These are phyloP conservation scores for Enteromius anoplus DNA, from an alignment of 2,797 vertebrate genomes.

Conservation along the genomic window DNA sequence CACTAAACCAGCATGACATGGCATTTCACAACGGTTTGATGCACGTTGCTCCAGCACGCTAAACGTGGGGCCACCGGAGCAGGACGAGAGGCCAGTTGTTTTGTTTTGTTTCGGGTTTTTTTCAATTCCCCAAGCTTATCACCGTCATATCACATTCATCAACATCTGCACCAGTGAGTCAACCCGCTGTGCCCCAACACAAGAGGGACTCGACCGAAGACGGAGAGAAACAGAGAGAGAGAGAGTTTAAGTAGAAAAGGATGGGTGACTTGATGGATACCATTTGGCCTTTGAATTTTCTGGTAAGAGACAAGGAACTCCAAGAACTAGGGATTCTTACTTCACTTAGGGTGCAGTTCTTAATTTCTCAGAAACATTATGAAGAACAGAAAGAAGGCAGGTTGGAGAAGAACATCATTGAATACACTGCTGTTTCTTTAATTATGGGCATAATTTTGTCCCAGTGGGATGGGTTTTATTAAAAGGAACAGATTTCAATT, in stretches of 20 bases:
- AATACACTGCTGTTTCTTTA: not conserved
- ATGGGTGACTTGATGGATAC: conserved; percentile 50
- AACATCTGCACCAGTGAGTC: conserved; percentile 58
- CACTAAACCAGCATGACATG: conserved; percentile 81
- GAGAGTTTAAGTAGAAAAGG: conserved; percentile 20
- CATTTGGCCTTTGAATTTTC: conserved; percentile 41
- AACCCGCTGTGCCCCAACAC: conserved; percentile 41
- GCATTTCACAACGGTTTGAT: conserved; percentile 79
- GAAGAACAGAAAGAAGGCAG: not conserved
- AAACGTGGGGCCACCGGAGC: conserved; percentile 73
- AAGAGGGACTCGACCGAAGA: conserved; percentile 26
- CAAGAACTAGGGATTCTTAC: conserved; percentile 20
- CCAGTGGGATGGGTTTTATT: not conserved
- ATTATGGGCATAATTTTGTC: not conserved
- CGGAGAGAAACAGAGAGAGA: not conserved
- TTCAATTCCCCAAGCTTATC: conserved; percentile 57
- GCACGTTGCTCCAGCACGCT: conserved; percentile 71
- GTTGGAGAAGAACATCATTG: not conserved
- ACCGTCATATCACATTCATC: conserved; percentile 40
- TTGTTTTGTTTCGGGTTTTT: conserved; percentile 40
- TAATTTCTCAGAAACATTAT: conserved; percentile 24
- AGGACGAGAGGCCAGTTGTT: conserved; percentile 59
- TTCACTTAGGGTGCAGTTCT: conserved; percentile 29
- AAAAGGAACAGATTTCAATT: not conserved
- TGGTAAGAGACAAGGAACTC: conserved; percentile 38